Conservation (phyloP, 2,888 invertebrate genomes). For the Cepaea hortensis region DNA sequence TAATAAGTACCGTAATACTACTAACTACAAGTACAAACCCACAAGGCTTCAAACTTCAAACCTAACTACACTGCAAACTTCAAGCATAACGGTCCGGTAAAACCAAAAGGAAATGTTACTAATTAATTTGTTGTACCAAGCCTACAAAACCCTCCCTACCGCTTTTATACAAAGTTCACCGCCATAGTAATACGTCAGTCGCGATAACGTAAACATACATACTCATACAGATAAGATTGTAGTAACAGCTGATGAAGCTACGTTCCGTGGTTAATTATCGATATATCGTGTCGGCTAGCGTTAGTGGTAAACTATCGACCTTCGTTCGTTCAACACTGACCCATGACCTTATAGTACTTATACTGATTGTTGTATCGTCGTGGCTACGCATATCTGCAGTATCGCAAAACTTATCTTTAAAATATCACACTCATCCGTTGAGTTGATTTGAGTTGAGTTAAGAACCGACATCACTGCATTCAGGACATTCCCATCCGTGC, state of each 20-base stretch:
- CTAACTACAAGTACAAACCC: no score
- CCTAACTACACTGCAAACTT: no score
- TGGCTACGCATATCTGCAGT: neutral
- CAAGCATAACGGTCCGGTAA: no score
- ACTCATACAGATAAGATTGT: slow-evolving; percentile 40
- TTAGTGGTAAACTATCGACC: neutral
- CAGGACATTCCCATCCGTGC: no score
- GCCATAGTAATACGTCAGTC: slow-evolving; percentile 48
- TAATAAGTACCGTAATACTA: no score
- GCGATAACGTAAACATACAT: slow-evolving; percentile 5
- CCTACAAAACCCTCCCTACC: slow-evolving; percentile 10
- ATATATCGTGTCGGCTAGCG: neutral
- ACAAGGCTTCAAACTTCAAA: no score
- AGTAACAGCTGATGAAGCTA: slow-evolving; percentile 36
- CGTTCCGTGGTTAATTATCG: slow-evolving; percentile 2
- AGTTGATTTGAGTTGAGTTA: neutral
- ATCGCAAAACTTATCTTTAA: slow-evolving; percentile 3
- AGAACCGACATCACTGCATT: no score
- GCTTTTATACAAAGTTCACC: slow-evolving; percentile 55
- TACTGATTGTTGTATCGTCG: neutral
- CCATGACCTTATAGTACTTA: slow-evolving; percentile 8
- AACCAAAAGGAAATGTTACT: no score
- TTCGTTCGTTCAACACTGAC: slow-evolving; percentile 4
- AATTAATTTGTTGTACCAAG: no score
- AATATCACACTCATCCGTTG: neutral